These are phyloP conservation scores for Ladona fulva DNA, from an alignment of 1,140 invertebrate species.

Conservation along the genomic window DNA sequence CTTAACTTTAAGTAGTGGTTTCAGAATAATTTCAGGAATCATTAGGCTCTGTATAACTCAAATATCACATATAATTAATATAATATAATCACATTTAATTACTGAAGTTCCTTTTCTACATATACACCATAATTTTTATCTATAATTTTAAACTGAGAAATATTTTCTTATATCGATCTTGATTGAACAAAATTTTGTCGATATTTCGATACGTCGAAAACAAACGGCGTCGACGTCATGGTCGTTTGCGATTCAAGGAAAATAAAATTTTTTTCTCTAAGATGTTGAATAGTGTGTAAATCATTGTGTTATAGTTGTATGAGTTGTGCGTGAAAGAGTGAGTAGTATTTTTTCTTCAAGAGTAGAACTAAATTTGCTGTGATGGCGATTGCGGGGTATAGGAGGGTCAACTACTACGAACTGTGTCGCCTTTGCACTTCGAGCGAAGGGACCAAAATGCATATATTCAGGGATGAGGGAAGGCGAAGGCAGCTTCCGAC, in stretches of 20 bases:
- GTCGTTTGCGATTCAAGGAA: constrained; percentile 8
- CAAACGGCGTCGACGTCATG: constrained; percentile 6
- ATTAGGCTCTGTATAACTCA: no score
- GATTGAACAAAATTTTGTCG: background rate
- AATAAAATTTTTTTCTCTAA: constrained; percentile 9
- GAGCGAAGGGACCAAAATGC: constrained; percentile 51
- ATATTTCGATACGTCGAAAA: background rate
- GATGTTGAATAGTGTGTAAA: constrained; percentile 10
- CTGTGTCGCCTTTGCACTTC: constrained; percentile 57
- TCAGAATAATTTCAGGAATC: no score
- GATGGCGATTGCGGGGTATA: constrained; percentile 48
- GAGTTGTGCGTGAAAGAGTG: constrained; percentile 3
- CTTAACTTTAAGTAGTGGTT: no score
- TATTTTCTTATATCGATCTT: background rate
- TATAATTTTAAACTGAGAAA: no score
- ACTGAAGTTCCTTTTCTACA: no score
- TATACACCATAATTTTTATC: no score
- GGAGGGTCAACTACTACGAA: constrained; percentile 59
- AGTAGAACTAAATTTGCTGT: background rate
- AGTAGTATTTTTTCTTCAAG: background rate
- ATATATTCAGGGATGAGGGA: constrained; percentile 56
- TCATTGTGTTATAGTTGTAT: background rate
- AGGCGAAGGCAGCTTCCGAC: constrained; percentile 48
- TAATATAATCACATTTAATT: no score
- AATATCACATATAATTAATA: no score